A percentile compares a stretch with the other conserved stretches of the same genome.
Evolutionary conservation across 2,888 invertebrate species (phyloP).

Genomic region (Sepiola atlantica): DNA sequence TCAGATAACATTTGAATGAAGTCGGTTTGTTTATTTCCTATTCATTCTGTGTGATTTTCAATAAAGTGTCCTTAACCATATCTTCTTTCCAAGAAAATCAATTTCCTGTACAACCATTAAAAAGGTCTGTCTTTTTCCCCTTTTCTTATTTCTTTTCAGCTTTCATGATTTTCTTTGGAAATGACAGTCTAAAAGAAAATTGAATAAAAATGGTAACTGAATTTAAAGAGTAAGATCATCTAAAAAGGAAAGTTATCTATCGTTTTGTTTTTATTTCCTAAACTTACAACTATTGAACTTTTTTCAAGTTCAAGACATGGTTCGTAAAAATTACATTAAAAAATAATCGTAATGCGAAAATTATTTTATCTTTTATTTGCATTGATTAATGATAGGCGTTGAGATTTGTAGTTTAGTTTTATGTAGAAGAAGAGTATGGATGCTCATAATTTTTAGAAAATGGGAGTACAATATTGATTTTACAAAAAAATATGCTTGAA

Average conservation of each 20-base stretch:
- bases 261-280: background rate
- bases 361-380: too few relatives aligned
- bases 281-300: background rate
- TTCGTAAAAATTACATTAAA: background rate
- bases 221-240: background rate
- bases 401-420: too few relatives aligned
- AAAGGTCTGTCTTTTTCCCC: background rate
- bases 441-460: too few relatives aligned
- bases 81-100: background rate
- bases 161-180: background rate
- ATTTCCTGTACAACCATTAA: background rate
- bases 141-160: constrained; percentile 1
- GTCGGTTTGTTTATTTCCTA: background rate
- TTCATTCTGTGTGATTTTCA: background rate
- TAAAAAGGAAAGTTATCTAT: background rate
- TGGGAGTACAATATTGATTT: too few relatives aligned
- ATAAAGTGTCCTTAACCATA: constrained; percentile 32
- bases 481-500: too few relatives aligned
- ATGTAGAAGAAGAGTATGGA: too few relatives aligned
- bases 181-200: background rate
- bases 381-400: too few relatives aligned
- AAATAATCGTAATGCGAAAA: background rate
- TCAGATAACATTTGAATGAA: background rate
- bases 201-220: background rate
- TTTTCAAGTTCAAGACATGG: background rate